Percentiles rank a stretch among this genome's conserved stretches.
phyloP scores from a whole-genome alignment of 2,797 vertebrate species.

The Margarornis squamiger region DNA sequence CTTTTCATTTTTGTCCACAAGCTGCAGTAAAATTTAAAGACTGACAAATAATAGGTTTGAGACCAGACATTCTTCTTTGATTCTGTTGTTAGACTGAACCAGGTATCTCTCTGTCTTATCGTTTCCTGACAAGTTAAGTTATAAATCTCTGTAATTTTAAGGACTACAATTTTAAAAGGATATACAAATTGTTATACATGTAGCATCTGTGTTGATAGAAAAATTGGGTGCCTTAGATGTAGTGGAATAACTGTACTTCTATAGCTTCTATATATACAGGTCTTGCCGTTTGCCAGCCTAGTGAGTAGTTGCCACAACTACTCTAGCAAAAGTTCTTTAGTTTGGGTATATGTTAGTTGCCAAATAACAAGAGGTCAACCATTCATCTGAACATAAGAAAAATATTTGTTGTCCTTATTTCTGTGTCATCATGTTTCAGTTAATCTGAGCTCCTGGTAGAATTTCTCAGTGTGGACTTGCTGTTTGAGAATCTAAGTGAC shows the following conservation, averaged over 20 bases:
- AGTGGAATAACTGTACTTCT: not conserved
- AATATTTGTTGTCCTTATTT: not conserved
- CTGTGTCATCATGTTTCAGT: not conserved
- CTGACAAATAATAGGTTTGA: slow-evolving; percentile 21
- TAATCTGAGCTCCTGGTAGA: not conserved
- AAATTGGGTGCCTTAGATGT: not conserved
- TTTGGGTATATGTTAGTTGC: not conserved
- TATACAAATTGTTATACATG: not conserved
- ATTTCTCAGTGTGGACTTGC: not conserved
- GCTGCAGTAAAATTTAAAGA: slow-evolving; percentile 28
- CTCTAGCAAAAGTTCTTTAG: not conserved
- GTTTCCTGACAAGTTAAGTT: not conserved
- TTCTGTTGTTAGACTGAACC: not conserved
- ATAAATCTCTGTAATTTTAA: slow-evolving; percentile 19
- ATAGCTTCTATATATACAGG: not conserved
- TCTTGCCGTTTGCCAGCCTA: not conserved
- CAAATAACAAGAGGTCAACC: not conserved
- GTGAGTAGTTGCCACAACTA: not conserved
- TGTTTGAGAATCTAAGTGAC: not conserved
- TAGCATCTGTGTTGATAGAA: not conserved
- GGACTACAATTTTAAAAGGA: not conserved
- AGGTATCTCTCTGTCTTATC: not conserved
- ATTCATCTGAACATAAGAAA: not conserved
- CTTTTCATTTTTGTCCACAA: not conserved
- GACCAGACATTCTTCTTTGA: not conserved